Evolutionary conservation across 2,888 invertebrate species (phyloP).

Genomic region (Melolontha melolontha): DNA sequence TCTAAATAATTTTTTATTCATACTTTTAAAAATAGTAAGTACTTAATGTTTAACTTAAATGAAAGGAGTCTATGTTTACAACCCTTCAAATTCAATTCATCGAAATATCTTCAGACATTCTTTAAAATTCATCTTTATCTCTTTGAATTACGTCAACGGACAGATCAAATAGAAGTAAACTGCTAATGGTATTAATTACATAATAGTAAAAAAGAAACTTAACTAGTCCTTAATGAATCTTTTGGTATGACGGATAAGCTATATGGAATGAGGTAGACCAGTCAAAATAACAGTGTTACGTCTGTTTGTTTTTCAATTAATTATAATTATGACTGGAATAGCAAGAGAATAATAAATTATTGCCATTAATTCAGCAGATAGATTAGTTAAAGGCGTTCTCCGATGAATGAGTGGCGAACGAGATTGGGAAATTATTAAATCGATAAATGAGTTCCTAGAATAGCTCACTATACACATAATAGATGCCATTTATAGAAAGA

Average conservation of each 20-base stretch:
- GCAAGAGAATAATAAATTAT: slow-evolving; percentile 35
- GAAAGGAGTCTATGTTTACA: no score
- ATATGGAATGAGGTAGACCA: neutral
- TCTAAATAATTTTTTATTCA: no score
- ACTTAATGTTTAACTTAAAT: no score
- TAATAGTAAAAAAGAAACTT: neutral
- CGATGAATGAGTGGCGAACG: slow-evolving; percentile 28
- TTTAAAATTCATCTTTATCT: no score
- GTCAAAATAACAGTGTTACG: slow-evolving; percentile 31
- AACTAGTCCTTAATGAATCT: slow-evolving; percentile 18
- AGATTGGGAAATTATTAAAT: slow-evolving; percentile 21
- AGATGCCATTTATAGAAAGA: no score
- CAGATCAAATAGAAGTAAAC: neutral
- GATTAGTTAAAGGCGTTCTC: slow-evolving; percentile 23
- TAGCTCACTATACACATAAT: neutral
- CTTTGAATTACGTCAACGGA: neutral
- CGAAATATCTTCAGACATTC: no score
- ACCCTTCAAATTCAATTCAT: no score
- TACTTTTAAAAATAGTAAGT: no score
- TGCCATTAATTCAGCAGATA: slow-evolving; percentile 33
- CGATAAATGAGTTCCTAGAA: slow-evolving; percentile 33
- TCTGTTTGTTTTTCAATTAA: slow-evolving; percentile 38
- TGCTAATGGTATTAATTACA: slow-evolving; percentile 28
- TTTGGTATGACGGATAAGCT: slow-evolving; percentile 1
- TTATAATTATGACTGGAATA: slow-evolving; percentile 18